Base-by-base conservation (phyloP, 2,113 vertebrate species). In the Pyrgilauda ruficollis region DNA sequence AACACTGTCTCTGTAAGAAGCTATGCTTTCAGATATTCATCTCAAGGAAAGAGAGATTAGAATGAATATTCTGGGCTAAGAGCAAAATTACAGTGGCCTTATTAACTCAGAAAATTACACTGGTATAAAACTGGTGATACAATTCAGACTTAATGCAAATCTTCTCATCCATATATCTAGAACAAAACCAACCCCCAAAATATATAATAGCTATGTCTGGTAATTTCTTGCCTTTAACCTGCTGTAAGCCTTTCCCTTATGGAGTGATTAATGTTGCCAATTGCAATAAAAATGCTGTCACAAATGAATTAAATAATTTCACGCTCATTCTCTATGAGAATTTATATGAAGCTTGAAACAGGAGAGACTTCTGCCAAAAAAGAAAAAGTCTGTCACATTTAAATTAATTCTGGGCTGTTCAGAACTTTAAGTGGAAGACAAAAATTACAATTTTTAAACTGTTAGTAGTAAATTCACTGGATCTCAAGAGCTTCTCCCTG, bases 31-130 rank as follows among this genome's bases (percentile, higher is more conserved):
- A 82, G 58, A 83, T 85, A 93, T 85, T 85, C 24, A 80, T 94
- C 55, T 83, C 58, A 28, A 79, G 33, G n/a, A 77, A 64, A 76
- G 33, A 72, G 28, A 80, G 28, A 80, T 70, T 67, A 85, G 24
- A 39, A 87, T 80, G 28, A 64, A 11, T 56, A 53, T 92, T 74
- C 59, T 74, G 47, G 77, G 64, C 21, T 50, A 84, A 53, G 27
- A 90, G 37, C 19, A 87, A 87, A 93, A 93, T 90, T 70, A 74
- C 20, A 70, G 16, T 31, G 39, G 26, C n/a, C 19, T 86, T 86
- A 80, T 70, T 73, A 95, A 74, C 79, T 91, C 53, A 62, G 72
- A 91, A 96, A 90, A 81, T 76, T 80, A 70, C 28, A 37, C 27
- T 73, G 30, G n/a, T 58, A 23, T 87, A 82, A 84, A 90, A 64